phyloP scores from a whole-genome alignment of 1,140 invertebrate genomes.

The Babylonia areolata region DNA sequence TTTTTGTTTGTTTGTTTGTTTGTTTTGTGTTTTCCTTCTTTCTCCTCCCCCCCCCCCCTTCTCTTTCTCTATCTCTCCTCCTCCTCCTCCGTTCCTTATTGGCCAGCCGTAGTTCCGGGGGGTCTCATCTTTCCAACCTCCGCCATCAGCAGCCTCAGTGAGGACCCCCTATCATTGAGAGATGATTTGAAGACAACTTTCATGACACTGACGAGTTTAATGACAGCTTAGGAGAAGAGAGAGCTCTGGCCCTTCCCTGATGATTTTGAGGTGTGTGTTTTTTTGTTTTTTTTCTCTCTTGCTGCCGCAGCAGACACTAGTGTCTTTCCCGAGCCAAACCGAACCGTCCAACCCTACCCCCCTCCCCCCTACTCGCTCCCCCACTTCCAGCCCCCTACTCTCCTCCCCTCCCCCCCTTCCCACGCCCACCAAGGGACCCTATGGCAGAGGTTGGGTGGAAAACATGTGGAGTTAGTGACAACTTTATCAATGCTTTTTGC shows the following conservation, averaged over 20 bases:
- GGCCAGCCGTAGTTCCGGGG: neutral
- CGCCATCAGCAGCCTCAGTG: neutral
- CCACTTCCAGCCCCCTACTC: too few species aligned
- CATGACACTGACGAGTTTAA: constrained; percentile 2
- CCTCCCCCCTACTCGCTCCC: too few species aligned
- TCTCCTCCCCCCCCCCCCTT: neutral
- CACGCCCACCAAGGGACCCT: too few species aligned
- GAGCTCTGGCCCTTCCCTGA: neutral
- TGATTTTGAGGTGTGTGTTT: neutral
- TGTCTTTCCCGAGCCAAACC: too few species aligned
- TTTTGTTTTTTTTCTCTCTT: neutral
- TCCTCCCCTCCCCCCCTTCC: too few species aligned
- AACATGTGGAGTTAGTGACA: neutral
- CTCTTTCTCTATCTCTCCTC: neutral
- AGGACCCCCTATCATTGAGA: constrained; percentile 5
- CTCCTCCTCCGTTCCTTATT: neutral
- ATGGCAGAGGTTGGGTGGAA: neutral
- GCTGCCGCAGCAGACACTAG: too few species aligned
- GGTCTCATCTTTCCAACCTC: neutral
- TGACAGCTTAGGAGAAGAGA: neutral
- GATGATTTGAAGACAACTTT: constrained; percentile 12
- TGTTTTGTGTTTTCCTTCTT: neutral
- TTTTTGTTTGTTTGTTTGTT: neutral
- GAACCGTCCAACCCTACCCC: too few species aligned
- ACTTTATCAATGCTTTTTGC: neutral